Conservation (phyloP, 2,113 vertebrate genomes). For the Emberiza fucata region DNA sequence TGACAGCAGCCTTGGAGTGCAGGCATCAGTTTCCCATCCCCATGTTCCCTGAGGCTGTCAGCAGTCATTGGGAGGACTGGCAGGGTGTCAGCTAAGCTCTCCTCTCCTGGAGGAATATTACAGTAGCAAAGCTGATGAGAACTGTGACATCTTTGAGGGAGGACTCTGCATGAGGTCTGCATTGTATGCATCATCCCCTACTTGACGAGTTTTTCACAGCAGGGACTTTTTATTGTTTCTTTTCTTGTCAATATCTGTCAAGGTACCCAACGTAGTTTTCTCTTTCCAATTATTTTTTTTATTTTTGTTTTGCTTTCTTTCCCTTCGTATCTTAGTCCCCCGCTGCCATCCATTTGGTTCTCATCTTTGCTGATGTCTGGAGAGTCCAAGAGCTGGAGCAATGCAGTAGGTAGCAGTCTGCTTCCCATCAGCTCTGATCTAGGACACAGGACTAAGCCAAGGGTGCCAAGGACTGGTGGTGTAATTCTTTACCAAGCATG, state of each 20-base stretch:
- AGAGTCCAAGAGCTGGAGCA: background rate
- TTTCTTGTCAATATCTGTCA: background rate
- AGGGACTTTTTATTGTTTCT: background rate
- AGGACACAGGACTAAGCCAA: background rate
- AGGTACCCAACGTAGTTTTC: background rate
- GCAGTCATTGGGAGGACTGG: background rate
- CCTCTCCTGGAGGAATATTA: background rate
- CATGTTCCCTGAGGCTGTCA: background rate
- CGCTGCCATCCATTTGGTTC: background rate
- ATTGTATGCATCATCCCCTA: background rate
- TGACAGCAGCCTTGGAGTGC: background rate
- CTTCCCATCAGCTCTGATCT: background rate
- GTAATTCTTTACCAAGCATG: background rate
- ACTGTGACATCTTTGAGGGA: constrained; percentile 23
- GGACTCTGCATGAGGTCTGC: constrained; percentile 1
- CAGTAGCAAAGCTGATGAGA: background rate
- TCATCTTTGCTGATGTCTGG: background rate
- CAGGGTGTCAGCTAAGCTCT: constrained; percentile 15
- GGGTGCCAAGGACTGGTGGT: background rate
- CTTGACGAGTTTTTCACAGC: background rate
- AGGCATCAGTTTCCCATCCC: background rate
- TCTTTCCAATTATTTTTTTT: background rate
- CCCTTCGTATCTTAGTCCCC: background rate
- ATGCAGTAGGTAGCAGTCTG: background rate
- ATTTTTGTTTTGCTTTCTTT: background rate